phyloP scores from a whole-genome alignment of 92 coral and sea anemone genomes.

The Ricordea florida region DNA sequence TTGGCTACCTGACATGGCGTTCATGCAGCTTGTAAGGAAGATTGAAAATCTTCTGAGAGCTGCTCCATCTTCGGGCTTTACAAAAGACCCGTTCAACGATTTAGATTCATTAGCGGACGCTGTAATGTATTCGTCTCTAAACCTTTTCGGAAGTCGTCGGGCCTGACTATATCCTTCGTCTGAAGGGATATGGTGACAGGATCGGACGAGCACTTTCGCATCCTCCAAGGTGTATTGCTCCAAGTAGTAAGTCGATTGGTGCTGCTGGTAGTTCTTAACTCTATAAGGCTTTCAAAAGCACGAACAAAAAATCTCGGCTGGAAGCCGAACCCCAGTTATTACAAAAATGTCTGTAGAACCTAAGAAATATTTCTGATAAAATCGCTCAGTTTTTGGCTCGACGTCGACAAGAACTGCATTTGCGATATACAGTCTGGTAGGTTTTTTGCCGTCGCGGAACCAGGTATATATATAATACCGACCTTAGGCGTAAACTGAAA shows the following conservation, averaged over 20 bases:
- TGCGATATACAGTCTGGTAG: no score
- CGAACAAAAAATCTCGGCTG: no score
- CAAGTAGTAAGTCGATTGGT: constrained; percentile 37
- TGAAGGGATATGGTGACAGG: constrained; percentile 33
- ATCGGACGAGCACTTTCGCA: constrained; percentile 33
- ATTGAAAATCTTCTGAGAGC: constrained; percentile 39
- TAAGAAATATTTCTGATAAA: no score
- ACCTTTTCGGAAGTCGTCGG: constrained; percentile 21
- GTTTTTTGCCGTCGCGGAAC: no score
- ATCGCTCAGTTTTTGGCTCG: no score
- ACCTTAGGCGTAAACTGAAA: no score
- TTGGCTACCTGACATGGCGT: constrained; percentile 41
- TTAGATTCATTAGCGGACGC: constrained; percentile 42
- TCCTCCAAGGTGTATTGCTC: constrained; percentile 52
- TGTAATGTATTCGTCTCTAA: constrained; percentile 28
- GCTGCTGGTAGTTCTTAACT: constrained; percentile 26
- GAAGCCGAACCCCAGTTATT: no score
- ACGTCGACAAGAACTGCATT: no score
- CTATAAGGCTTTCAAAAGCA: constrained; percentile 40
- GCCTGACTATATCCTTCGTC: constrained; percentile 23
- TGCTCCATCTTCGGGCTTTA: constrained; percentile 21
- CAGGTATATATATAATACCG: no score
- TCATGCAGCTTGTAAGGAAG: constrained; percentile 35
- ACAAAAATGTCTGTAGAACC: no score
- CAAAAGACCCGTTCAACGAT: constrained; percentile 25